Percentiles rank a stretch among this genome's conserved stretches.
These are phyloP conservation scores for Pristis pectinata DNA, from an alignment of 2,797 vertebrate genomes.

Conservation along the genomic window DNA sequence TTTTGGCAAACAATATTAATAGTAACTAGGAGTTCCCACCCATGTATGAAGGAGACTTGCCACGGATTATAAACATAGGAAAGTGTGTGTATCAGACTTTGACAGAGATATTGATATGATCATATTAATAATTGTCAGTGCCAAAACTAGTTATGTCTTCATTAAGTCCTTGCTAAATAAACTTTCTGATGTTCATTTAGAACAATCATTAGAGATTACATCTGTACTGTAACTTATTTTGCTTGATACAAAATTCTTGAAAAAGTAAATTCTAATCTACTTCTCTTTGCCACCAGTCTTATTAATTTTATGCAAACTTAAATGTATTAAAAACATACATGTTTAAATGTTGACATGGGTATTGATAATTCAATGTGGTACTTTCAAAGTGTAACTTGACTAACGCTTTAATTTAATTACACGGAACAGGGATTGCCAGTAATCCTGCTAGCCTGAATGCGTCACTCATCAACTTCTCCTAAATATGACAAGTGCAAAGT, in stretches of 20 bases:
- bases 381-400: not conserved
- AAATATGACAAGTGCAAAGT: not conserved
- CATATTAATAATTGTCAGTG: slow-evolving; percentile 46
- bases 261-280: not conserved
- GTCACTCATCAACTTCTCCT: too few relatives aligned
- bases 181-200: not conserved
- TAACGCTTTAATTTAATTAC: not conserved
- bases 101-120: slow-evolving; percentile 48
- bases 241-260: slow-evolving; percentile 1
- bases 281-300: not conserved
- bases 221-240: not conserved
- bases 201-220: not conserved
- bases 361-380: not conserved
- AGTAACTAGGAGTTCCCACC: slow-evolving; percentile 48
- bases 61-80: slow-evolving; percentile 58
- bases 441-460: too few relatives aligned
- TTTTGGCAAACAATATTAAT: not conserved
- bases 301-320: not conserved
- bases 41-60: slow-evolving; percentile 52
- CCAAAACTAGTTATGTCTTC: slow-evolving; percentile 47
- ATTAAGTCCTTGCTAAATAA: slow-evolving; percentile 17
- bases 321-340: not conserved
- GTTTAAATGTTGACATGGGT: not conserved
- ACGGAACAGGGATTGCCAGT: not conserved
- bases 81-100: slow-evolving; percentile 61